These are phyloP conservation scores for Glossophaga mutica DNA, from an alignment of 2,797 vertebrate species.

Conservation along the genomic window DNA sequence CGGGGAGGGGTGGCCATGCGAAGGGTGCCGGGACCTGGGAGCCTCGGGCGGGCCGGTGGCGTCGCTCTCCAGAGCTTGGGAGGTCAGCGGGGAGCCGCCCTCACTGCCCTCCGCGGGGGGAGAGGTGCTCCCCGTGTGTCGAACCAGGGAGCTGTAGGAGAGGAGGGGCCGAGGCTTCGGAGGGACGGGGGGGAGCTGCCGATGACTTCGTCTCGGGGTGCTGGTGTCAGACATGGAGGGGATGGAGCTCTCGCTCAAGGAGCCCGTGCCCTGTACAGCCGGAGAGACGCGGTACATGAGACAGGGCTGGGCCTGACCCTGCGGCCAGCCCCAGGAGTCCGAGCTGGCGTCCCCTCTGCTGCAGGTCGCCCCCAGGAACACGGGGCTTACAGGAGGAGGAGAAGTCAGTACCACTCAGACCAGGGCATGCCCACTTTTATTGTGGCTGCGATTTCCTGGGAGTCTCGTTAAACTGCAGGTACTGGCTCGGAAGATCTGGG, in stretches of 20 bases:
- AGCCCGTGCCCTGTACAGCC: constrained; percentile 84
- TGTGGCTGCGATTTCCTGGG: not conserved
- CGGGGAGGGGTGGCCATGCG: constrained; percentile 87
- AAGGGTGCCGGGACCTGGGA: constrained; percentile 79
- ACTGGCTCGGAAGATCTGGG: not conserved
- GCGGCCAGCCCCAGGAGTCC: not conserved
- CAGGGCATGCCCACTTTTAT: not conserved
- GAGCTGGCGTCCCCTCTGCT: not conserved
- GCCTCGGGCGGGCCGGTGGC: constrained; percentile 80
- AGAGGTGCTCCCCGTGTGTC: constrained; percentile 83
- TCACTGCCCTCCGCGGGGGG: constrained; percentile 82
- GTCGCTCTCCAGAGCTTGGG: constrained; percentile 78
- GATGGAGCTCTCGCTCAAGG: constrained; percentile 89
- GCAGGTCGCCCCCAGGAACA: not conserved
- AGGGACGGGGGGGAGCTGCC: constrained; percentile 96
- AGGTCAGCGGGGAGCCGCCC: constrained; percentile 81
- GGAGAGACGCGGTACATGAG: not conserved
- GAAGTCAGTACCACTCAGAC: not conserved
- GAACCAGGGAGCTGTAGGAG: constrained; percentile 93
- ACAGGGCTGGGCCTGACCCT: not conserved
- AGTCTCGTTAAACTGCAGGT: not conserved
- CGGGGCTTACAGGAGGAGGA: not conserved
- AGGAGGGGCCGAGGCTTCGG: constrained; percentile 94
- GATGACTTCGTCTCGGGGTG: constrained; percentile 90
- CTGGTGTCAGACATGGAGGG: constrained; percentile 89